Evolutionary conservation across 2,888 invertebrate genomes (phyloP).

Genomic region (Deilephila elpenor): DNA sequence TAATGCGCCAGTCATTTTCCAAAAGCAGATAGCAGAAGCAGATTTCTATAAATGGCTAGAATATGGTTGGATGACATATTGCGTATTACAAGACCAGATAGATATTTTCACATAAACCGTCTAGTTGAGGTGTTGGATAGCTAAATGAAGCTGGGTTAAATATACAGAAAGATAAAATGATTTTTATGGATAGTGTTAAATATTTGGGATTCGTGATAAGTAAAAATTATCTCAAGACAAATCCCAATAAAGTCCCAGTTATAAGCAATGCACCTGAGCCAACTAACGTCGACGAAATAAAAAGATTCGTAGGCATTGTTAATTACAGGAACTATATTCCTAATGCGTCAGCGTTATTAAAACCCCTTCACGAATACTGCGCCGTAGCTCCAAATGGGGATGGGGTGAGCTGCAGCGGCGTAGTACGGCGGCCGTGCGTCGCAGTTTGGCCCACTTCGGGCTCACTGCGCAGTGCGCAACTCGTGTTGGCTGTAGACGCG

Average conservation of each 20-base stretch:
- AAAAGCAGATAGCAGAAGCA: no score
- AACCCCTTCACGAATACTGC: conserved; percentile 38
- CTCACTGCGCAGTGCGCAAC: conserved; percentile 16
- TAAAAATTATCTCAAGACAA: not conserved
- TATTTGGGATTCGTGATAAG: not conserved
- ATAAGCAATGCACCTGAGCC: conserved; percentile 41
- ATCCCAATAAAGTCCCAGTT: conserved; percentile 41
- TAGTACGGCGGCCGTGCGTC: conserved; percentile 29
- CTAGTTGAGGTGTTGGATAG: no score
- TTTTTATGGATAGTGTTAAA: not conserved
- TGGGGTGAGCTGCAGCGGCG: conserved; percentile 35
- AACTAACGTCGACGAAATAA: conserved; percentile 36
- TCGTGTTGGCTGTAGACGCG: conserved; percentile 34
- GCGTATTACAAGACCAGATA: no score
- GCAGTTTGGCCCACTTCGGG: conserved; percentile 38
- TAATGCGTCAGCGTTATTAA: conserved; percentile 38
- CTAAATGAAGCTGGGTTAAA: not conserved
- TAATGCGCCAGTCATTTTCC: not conserved
- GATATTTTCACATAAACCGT: no score
- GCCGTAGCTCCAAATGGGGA: conserved; percentile 28
- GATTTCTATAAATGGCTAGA: no score
- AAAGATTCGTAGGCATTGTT: conserved; percentile 44
- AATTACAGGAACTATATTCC: conserved; percentile 49
- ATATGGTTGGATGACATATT: no score
- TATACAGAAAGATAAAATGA: not conserved